Evolutionary conservation across 2,888 invertebrate genomes (phyloP).

Genomic region (Morpho deidamia): DNA sequence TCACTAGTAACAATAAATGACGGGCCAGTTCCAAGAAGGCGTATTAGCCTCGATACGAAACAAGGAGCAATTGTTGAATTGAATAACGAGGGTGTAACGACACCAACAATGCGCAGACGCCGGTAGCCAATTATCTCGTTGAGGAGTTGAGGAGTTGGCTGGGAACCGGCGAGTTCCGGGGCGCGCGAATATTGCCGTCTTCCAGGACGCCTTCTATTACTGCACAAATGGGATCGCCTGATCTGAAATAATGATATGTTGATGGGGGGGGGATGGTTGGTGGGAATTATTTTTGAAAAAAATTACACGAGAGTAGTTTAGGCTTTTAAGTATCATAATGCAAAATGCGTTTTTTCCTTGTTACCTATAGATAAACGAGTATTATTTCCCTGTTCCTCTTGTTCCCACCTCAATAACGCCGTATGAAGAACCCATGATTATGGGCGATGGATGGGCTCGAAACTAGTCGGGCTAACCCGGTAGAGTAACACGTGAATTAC

Average conservation of each 20-base stretch:
- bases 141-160: slow-evolving; percentile 47
- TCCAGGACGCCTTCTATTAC: slow-evolving; percentile 22
- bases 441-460: too few species aligned
- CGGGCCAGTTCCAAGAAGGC: slow-evolving; percentile 25
- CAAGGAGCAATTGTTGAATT: slow-evolving; percentile 68
- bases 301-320: too few species aligned
- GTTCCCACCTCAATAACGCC: too few species aligned
- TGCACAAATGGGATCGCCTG: slow-evolving; percentile 1
- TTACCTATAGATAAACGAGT: too few species aligned
- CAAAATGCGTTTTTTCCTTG: too few species aligned
- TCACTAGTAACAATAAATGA: neutral
- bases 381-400: too few species aligned
- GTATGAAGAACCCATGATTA: too few species aligned
- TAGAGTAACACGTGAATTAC: too few species aligned
- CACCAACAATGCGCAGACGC: slow-evolving; percentile 63
- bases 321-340: too few species aligned
- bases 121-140: slow-evolving; percentile 67
- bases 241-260: neutral
- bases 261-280: too few species aligned
- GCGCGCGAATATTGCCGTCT: slow-evolving; percentile 45
- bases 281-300: too few species aligned
- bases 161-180: slow-evolving; percentile 53
- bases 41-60: slow-evolving; percentile 64
- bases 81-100: slow-evolving; percentile 74
- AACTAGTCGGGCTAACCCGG: too few species aligned